Evolutionary conservation across 2,888 invertebrate species (phyloP), one percentile per base, ranked within the genome.

Genomic region (Invenusta paracnida): DNA sequence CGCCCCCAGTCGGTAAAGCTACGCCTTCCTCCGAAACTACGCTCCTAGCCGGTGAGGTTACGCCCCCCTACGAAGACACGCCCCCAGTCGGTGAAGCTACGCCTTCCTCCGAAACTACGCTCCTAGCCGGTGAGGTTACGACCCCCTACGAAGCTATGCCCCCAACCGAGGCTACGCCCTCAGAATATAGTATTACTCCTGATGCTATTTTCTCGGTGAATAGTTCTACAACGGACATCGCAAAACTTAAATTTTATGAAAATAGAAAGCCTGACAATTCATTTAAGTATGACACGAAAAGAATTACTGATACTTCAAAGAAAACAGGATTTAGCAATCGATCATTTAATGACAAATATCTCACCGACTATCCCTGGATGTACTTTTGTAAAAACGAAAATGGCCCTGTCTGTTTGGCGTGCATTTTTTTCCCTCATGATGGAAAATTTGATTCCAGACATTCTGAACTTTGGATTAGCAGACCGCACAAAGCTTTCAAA

Each of bases 391-490:
- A 5, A n/a, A 23, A n/a, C 17, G 17, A n/a, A 73, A 73, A 73
- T 73, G 73, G 73, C 25, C 17, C 73, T 5, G 11, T n/a, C 25
- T 73, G 73, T 23, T 23, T 73, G 11, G 73, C 73, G 2, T 23
- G 73, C 73, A 73, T 73, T 73, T 73, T 11, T 73, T 73, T 73
- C 25, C 73, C 73, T n/a, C 73, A 73, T n/a, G 11, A 73, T n/a
- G 73, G 73, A 73, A 73, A 73, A 73, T 73, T 73, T 73, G 73
- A 73, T 73, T 73, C 73, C 25, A 23, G 17, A 73, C 25, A 5
- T n/a, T 73, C 73, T 23, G 73, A 73, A 73, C 17, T 73, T 5
- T 73, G 73, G 73, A 73, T 73, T 23, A 73, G 17, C 11, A 73
- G 25, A 23, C 73, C 27, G 25, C 25, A 23, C 25, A 23, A n/a